phyloP scores from a whole-genome alignment of 2,113 vertebrate species.

The Macroglossus sobrinus region DNA sequence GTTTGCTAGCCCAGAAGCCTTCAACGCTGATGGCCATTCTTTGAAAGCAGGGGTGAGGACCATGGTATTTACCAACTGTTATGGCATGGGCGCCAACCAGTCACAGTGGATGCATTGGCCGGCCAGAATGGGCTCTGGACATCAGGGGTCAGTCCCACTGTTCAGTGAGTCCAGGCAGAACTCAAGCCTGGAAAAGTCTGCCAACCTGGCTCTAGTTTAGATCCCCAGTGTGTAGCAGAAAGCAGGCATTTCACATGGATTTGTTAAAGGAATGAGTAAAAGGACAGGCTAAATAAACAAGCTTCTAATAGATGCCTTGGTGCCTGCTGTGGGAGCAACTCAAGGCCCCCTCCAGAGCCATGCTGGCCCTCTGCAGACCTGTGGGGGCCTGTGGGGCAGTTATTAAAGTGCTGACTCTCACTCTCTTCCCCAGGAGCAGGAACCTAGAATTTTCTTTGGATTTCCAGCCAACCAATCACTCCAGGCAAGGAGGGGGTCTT shows the following conservation, averaged over 20 bases:
- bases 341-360: background rate
- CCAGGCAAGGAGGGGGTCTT: background rate
- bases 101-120: background rate
- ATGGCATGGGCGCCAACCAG: background rate
- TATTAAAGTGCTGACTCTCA: accelerated
- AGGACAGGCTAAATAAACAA: background rate
- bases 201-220: background rate
- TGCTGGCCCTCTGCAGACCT: background rate
- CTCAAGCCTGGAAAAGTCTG: background rate
- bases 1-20: background rate
- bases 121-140: background rate
- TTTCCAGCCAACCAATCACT: background rate
- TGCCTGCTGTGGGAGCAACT: background rate
- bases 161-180: background rate
- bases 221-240: background rate
- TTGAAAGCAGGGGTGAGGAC: background rate
- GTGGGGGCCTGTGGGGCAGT: accelerated
- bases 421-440: background rate
- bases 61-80: background rate
- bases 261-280: background rate
- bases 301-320: background rate
- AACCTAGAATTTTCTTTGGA: background rate
- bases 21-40: too few species aligned
- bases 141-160: accelerated
- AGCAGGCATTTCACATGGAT: background rate